Evolutionary conservation across 2,888 invertebrate genomes (phyloP), one percentile per base, ranked within the genome.

Genomic region (Archaeoteleia sp.): DNA sequence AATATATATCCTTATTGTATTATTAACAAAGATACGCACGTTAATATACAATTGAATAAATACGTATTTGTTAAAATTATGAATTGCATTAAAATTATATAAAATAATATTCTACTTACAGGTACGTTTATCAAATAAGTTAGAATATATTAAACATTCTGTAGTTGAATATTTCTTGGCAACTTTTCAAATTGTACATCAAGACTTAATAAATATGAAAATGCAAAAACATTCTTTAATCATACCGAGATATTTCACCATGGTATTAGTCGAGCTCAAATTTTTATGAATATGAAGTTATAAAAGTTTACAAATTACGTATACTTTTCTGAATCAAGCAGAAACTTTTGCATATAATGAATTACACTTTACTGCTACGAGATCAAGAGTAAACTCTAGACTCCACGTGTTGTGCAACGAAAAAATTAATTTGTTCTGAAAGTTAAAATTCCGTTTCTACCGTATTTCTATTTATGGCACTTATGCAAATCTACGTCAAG

Each of bases 281-380:
- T 60, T 60, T 66, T 66, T 66, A 66, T 66, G 66, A 65, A 60
- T 60, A 66, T 66, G 66, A 66, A 66, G 60, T 60, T 66, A 58
- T 66, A 54, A 48, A 34, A 32, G 37, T 54, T 66, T 54, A 54
- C 60, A 54, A 60, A 66, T 54, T 66, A 43, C 66, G 54, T 60
- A 54, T 60, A 66, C 66, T 60, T 66, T 66, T 60, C 54, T 66
- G 60, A 66, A 60, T 48, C 54, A 29, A 17, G 49, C 42, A 49
- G 40, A 48, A 53, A 58, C 66, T 66, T 60, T 54, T 46, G 60
- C 60, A 54, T 45, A 54, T 66, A 60, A 66, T 66, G 66, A 66
- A 66, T 66, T 66, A 66, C 48, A 66, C 60, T 66, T 66, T 66
- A 48, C 35, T 32, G 35, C 48, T 48, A 40, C 54, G 58, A 66